Evolutionary conservation across 2,888 invertebrate species (phyloP).

Genomic region (Encarsia formosa): DNA sequence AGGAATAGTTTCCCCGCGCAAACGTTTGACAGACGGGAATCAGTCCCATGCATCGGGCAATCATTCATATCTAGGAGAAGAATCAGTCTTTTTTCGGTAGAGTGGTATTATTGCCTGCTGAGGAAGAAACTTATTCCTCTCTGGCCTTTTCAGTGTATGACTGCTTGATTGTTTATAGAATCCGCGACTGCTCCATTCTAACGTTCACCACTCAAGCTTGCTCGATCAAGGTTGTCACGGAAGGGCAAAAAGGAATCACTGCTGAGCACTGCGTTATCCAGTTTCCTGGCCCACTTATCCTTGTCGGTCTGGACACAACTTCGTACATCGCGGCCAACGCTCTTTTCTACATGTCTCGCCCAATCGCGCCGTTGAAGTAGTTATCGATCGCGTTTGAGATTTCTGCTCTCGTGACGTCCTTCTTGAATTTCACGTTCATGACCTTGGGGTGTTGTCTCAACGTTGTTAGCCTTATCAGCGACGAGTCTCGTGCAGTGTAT

Average conservation of each 20-base stretch:
- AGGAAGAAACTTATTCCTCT: no score
- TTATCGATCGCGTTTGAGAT: conserved; percentile 94
- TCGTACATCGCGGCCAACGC: conserved; percentile 75
- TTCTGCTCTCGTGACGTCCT: conserved; percentile 83
- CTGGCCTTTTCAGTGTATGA: no score
- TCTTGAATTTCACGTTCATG: conserved; percentile 75
- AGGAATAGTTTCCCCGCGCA: no score
- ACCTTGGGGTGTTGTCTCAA: conserved; percentile 88
- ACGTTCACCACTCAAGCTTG: conserved; percentile 86
- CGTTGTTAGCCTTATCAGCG: conserved; percentile 94
- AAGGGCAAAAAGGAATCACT: conserved; percentile 99
- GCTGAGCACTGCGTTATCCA: conserved; percentile 72
- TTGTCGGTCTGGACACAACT: conserved; percentile 67
- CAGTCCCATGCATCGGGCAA: no score
- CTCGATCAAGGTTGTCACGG: conserved; percentile 93
- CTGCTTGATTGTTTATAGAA: conserved; percentile 86
- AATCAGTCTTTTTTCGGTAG: no score
- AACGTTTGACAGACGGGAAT: no score
- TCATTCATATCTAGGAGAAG: no score
- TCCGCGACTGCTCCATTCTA: conserved; percentile 93
- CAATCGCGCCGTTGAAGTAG: conserved; percentile 87
- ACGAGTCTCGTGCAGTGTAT: conserved; percentile 97
- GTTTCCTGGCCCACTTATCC: conserved; percentile 64
- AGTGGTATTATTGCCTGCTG: no score
- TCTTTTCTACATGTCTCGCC: conserved; percentile 77